These are phyloP conservation scores for Rhogogaster chlorosoma DNA, from an alignment of 2,888 invertebrate genomes.

Conservation along the genomic window DNA sequence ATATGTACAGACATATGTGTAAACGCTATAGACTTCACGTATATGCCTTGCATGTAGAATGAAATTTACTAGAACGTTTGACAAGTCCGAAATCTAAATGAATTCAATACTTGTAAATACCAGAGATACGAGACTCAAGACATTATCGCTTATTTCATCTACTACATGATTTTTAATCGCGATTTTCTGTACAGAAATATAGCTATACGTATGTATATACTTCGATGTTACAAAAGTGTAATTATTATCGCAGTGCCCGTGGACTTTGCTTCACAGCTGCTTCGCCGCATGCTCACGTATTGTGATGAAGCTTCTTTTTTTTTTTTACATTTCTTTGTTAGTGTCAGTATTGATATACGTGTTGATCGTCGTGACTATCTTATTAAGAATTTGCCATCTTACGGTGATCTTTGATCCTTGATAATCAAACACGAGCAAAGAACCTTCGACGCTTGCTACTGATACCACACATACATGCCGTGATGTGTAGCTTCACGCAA, in stretches of 20 bases:
- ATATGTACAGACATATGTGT: neutral
- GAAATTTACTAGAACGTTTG: neutral
- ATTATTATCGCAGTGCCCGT: neutral
- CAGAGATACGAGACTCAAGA: neutral
- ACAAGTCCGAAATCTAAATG: neutral
- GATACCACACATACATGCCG: neutral
- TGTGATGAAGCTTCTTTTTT: neutral
- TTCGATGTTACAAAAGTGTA: neutral
- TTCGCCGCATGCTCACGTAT: neutral
- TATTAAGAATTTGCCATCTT: slow-evolving; percentile 10
- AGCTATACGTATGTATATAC: neutral
- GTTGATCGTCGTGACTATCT: neutral
- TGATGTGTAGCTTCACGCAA: neutral
- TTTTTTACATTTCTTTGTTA: neutral
- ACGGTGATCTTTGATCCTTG: slow-evolving; percentile 27
- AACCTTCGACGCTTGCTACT: neutral
- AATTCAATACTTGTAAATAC: neutral
- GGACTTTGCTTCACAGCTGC: slow-evolving; percentile 16
- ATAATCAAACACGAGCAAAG: slow-evolving; percentile 16
- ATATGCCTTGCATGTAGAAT: neutral
- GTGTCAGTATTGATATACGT: neutral
- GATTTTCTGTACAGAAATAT: neutral
- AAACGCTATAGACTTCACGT: neutral
- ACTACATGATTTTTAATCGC: neutral
- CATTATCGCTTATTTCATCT: neutral